These are phyloP conservation scores for Pinna nobilis DNA, from an alignment of 1,140 invertebrate genomes.

Conservation along the genomic window DNA sequence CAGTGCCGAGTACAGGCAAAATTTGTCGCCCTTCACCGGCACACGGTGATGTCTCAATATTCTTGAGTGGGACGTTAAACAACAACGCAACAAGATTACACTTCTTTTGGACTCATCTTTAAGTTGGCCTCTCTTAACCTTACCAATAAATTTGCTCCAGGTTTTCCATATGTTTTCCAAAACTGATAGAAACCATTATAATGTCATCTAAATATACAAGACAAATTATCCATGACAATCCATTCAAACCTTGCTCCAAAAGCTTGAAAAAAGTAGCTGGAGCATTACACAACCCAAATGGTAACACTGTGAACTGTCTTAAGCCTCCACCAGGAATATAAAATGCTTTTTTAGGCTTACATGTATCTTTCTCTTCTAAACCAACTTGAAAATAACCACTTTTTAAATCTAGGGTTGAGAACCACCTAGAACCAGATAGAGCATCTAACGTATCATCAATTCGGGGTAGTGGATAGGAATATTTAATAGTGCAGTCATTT, in stretches of 20 bases:
- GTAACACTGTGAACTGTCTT: slow-evolving; percentile 51
- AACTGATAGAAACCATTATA: slow-evolving; percentile 16
- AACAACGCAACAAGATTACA: no score
- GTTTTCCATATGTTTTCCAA: slow-evolving; percentile 9
- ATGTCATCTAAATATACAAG: slow-evolving; percentile 40
- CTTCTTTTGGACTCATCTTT: no score
- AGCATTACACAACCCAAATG: slow-evolving; percentile 47
- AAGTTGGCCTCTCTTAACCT: no score
- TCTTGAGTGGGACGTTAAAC: no score
- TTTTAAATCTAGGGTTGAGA: slow-evolving; percentile 48
- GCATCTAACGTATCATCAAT: slow-evolving; percentile 58
- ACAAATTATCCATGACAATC: slow-evolving; percentile 22
- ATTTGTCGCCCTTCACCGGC: no score
- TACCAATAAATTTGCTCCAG: slow-evolving; percentile 19
- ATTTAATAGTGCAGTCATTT: slow-evolving; percentile 49
- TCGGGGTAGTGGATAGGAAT: slow-evolving; percentile 52
- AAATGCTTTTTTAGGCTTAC: slow-evolving; percentile 70
- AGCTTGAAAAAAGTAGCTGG: slow-evolving; percentile 52
- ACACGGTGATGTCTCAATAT: no score
- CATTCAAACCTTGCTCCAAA: slow-evolving; percentile 53
- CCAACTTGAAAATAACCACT: slow-evolving; percentile 71
- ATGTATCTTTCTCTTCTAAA: slow-evolving; percentile 60
- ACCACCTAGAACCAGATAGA: slow-evolving; percentile 42
- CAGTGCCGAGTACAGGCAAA: no score
- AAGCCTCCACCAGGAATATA: slow-evolving; percentile 30